phyloP scores from a whole-genome alignment of 2,113 vertebrate species.

The Grantiella picta region DNA sequence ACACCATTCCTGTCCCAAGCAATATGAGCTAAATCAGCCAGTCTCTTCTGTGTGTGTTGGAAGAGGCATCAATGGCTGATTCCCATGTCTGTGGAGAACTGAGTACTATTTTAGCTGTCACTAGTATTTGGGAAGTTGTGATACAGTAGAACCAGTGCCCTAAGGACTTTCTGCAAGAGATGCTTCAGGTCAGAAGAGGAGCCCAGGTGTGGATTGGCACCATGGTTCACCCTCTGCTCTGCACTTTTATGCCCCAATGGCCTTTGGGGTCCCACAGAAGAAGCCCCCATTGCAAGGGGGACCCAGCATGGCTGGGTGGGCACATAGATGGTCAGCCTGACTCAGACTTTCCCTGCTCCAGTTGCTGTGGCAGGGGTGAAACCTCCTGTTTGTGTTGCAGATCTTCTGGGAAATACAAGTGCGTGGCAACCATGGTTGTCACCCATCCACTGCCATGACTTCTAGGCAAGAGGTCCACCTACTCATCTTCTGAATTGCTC shows the following conservation, averaged over 20 bases:
- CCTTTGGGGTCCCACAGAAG: not conserved
- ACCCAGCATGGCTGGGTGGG: not conserved
- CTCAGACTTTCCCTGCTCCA: not conserved
- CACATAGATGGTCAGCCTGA: not conserved
- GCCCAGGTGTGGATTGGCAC: not conserved
- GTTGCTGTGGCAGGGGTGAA: not conserved
- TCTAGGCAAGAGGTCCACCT: not conserved
- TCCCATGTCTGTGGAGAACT: not conserved
- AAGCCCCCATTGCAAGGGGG: not conserved
- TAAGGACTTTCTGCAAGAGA: not conserved
- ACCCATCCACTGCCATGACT: not conserved
- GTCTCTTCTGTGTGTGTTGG: not conserved
- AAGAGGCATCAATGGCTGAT: not conserved
- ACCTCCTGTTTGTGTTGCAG: not conserved
- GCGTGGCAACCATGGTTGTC: rapidly evolving
- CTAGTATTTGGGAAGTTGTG: not conserved
- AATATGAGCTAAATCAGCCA: not conserved
- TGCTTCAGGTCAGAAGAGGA: not conserved
- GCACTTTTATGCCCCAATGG: rapidly evolving
- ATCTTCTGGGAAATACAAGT: not conserved
- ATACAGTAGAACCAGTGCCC: not conserved
- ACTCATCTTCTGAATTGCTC: not conserved
- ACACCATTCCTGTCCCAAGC: not conserved
- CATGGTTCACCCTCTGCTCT: not conserved
- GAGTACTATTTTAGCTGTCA: not conserved